A percentile compares a stretch with the other conserved stretches of the same genome.
Conservation (phyloP, 1,140 invertebrate species). For the Drosophila trapezifrons region DNA sequence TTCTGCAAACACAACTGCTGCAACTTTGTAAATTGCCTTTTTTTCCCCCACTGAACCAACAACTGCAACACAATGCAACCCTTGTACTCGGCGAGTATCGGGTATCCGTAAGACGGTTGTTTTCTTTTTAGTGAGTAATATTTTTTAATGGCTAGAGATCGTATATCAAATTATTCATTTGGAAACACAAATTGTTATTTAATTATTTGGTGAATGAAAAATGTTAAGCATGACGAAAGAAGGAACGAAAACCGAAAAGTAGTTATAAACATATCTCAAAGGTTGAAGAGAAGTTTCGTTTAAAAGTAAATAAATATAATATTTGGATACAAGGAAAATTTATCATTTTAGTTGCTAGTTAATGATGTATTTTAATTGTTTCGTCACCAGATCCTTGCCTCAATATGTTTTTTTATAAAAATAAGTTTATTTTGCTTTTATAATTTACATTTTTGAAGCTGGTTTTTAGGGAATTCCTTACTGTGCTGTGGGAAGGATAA, state of each 20-base stretch:
- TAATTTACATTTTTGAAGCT: neutral
- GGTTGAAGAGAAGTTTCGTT: neutral
- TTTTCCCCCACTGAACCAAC: neutral
- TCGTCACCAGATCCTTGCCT: no score
- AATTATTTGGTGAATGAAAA: no score
- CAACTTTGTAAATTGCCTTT: slow-evolving; percentile 1
- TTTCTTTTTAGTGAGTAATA: no score
- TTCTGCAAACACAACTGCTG: neutral
- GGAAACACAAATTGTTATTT: neutral
- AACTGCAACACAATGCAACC: slow-evolving; percentile 4
- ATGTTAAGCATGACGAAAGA: neutral
- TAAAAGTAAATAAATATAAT: neutral
- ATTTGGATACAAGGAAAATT: no score
- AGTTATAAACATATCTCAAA: no score
- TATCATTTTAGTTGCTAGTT: neutral
- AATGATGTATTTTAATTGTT: neutral
- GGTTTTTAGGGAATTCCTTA: neutral
- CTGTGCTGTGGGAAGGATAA: neutral
- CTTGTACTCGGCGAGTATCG: neutral
- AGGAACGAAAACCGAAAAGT: no score
- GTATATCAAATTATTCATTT: neutral
- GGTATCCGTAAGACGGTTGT: neutral
- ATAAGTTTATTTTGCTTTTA: neutral
- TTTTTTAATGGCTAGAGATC: neutral
- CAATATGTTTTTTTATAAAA: neutral